Percentiles rank a stretch among this genome's conserved stretches.
phyloP scores from a whole-genome alignment of 2,888 invertebrate genomes.

The Eupithecia pulchellata region DNA sequence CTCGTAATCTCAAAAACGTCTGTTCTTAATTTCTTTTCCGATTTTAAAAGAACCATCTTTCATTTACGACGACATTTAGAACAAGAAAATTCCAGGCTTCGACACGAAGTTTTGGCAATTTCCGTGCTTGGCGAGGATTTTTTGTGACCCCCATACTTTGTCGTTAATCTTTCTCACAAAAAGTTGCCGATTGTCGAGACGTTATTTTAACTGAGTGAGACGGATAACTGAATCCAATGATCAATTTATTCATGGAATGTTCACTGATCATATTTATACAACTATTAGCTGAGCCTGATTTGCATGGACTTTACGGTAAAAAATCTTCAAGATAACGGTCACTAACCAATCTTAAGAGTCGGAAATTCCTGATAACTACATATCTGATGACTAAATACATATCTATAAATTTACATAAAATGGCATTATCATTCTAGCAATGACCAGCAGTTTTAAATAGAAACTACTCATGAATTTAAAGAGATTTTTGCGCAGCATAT shows the following conservation, averaged over 20 bases:
- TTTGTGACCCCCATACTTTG: conserved; percentile 80
- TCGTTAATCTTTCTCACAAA: conserved; percentile 83
- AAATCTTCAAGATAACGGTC: too few species aligned
- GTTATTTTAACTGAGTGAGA: conserved; percentile 72
- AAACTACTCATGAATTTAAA: too few species aligned
- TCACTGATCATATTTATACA: too few species aligned
- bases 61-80: conserved; percentile 84
- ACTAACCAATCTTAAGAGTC: too few species aligned
- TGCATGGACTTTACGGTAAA: too few species aligned
- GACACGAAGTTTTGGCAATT: conserved; percentile 84
- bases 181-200: conserved; percentile 71
- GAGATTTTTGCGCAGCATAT: too few species aligned
- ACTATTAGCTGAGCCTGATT: too few species aligned
- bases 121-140: conserved; percentile 77
- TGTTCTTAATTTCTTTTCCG: conserved; percentile 84
- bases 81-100: conserved; percentile 82
- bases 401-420: neutral
- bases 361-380: too few species aligned
- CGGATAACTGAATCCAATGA: conserved; percentile 70
- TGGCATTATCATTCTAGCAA: neutral
- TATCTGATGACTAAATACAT: neutral
- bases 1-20: conserved; percentile 82
- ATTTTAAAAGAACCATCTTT: conserved; percentile 84
- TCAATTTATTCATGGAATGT: neutral
- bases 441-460: neutral